Conservation (phyloP, 2,888 invertebrate genomes). For the Blastobasis adustella region DNA sequence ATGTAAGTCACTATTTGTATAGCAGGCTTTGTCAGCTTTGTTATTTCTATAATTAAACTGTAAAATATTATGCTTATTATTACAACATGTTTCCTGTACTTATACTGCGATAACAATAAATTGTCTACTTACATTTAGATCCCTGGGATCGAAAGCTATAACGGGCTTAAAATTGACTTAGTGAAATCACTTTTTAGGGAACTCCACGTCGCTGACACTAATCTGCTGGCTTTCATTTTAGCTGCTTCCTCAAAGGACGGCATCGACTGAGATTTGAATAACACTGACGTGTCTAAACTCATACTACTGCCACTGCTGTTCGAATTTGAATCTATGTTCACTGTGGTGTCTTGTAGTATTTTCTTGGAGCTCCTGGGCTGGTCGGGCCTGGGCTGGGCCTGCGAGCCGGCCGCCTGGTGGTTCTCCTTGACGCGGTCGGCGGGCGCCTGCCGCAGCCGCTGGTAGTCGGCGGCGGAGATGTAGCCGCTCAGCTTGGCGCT, state of each 20-base stretch:
- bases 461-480: slow-evolving; percentile 59
- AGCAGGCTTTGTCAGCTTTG: too few relatives aligned
- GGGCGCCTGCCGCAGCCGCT: slow-evolving; percentile 41
- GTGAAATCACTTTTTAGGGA: slow-evolving; percentile 55
- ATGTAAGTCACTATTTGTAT: too few relatives aligned
- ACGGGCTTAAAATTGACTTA: neutral
- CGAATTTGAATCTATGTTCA: slow-evolving; percentile 59
- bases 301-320: slow-evolving; percentile 51
- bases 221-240: slow-evolving; percentile 76
- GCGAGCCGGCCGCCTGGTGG: slow-evolving; percentile 24
- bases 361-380: slow-evolving; percentile 51
- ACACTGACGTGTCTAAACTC: slow-evolving; percentile 41
- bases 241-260: slow-evolving; percentile 61
- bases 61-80: too few relatives aligned
- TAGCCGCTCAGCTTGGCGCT: slow-evolving; percentile 65
- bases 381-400: slow-evolving; percentile 49
- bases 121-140: slow-evolving; percentile 1
- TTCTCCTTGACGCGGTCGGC: slow-evolving; percentile 58
- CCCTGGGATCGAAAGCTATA: too few relatives aligned
- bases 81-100: too few relatives aligned
- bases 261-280: slow-evolving; percentile 62
- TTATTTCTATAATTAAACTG: too few relatives aligned
- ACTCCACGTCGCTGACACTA: slow-evolving; percentile 73
- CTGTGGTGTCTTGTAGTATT: slow-evolving; percentile 62
- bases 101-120: too few relatives aligned